These are phyloP conservation scores for Cercocebus atys DNA, from an alignment of 2,113 vertebrate genomes.

Conservation along the genomic window DNA sequence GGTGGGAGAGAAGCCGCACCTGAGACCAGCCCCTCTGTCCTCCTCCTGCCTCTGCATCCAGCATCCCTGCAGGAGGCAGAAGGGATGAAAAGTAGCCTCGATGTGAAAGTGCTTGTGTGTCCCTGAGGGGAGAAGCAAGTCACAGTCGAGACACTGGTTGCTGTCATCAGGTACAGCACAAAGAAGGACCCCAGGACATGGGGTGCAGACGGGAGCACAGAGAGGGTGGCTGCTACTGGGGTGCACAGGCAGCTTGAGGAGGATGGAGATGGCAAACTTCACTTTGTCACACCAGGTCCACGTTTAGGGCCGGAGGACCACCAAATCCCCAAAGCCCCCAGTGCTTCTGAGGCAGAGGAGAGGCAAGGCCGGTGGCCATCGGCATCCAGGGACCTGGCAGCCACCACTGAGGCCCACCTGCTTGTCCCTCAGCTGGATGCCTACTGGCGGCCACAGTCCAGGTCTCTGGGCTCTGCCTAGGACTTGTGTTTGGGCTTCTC, in stretches of 20 bases:
- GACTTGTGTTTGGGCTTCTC: neutral
- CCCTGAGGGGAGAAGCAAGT: too few species aligned
- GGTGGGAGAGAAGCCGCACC: neutral
- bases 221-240: neutral
- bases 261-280: neutral
- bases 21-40: neutral
- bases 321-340: too few species aligned
- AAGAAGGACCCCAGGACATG: neutral
- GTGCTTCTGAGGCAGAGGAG: neutral
- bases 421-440: neutral
- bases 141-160: too few species aligned
- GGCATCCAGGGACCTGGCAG: neutral
- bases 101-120: neutral
- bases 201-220: too few species aligned
- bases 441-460: rapidly evolving
- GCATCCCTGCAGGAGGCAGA: rapidly evolving
- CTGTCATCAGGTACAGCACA: neutral
- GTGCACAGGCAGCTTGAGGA: neutral
- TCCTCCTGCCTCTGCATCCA: rapidly evolving
- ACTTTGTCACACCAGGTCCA: too few species aligned
- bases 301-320: neutral
- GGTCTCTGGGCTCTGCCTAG: neutral
- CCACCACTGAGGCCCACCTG: rapidly evolving
- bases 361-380: neutral
- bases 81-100: neutral